Base-by-base conservation (phyloP, 2,797 vertebrate genomes). In the Lophius americanus region DNA sequence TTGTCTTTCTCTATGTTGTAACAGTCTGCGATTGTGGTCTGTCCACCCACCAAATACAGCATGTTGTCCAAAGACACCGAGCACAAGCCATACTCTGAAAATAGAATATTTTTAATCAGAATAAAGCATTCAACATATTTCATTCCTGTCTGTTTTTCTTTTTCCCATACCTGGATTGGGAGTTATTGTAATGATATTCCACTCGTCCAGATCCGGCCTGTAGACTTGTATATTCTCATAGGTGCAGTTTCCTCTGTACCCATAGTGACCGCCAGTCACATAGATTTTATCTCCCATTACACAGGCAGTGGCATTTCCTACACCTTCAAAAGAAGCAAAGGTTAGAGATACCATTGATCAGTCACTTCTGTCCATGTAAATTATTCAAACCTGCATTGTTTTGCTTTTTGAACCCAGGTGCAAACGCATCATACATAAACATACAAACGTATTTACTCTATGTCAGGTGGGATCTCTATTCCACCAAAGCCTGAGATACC, bases 221-320 rank as follows among this genome's bases (percentile, higher is more conserved):
- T 97, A 99, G 36, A 94, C 95, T 88, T 98, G 98, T 86, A 98
- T 95, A 87, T 98, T 98, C 81, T 98, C 96, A 4, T 96, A 99
- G 33, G 96, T 98, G 86, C 95, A 97, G 87, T 94, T 98, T 85
- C 97, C 97, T 89, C 96, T 93, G 92, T 96, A 96, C 6, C 97
- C 97, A 52, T 96, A 97, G 87, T 99, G 96, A 51, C 97, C 98
- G 51, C 98, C 97, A 0, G 94, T 96, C 48, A 99, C 95, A n/a
- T 97, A 99, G 90, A 99, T 96, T 56, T 94, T 90, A 59, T 98
- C 97, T 14, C 93, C 94, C 68, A 96, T 88, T 68, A 95, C 96
- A 66, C 96, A 97, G 38, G 97, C 96, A 0, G 96, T 97, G 64
- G 98, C 97, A 76, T 99, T 99, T 88, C 97, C 98, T 76, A 99